Evolutionary conservation across 1,140 invertebrate genomes (phyloP).

Genomic region (Megalonaias nervosa): DNA sequence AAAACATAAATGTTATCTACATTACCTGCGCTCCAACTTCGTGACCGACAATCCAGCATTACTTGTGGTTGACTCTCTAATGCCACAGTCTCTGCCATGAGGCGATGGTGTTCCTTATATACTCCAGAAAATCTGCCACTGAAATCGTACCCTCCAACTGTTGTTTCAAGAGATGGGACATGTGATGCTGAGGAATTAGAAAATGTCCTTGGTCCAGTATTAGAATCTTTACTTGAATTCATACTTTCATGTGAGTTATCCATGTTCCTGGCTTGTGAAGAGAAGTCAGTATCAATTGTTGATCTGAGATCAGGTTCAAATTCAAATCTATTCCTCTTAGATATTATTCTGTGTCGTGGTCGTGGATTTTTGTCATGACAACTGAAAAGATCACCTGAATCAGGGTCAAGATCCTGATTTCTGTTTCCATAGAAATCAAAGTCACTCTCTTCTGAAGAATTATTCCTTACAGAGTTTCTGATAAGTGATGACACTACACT

Average conservation of each 20-base stretch:
- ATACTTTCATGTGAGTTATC: no score
- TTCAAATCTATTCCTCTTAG: conserved; percentile 27
- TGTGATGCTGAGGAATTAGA: not conserved
- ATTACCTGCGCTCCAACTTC: conserved; percentile 64
- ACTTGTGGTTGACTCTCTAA: conserved; percentile 7
- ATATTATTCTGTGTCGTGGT: conserved; percentile 25
- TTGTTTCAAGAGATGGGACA: conserved; percentile 11
- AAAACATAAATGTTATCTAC: not conserved
- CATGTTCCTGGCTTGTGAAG: no score
- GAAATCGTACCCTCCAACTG: conserved; percentile 60
- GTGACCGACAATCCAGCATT: conserved; percentile 34
- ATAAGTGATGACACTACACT: no score
- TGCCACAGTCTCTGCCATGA: conserved; percentile 18
- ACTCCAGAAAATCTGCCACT: conserved; percentile 54
- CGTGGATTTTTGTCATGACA: conserved; percentile 15
- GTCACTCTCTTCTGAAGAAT: not conserved
- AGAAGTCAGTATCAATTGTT: conserved; percentile 36
- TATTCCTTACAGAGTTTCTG: no score
- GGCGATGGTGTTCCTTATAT: conserved; percentile 33
- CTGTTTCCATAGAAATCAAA: conserved; percentile 8
- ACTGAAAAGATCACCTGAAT: not conserved
- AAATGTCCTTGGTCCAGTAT: not conserved
- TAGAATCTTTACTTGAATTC: no score
- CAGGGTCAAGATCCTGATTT: not conserved
- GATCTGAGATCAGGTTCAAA: conserved; percentile 36